A percentile compares a stretch with the other conserved stretches of the same genome.
These are phyloP conservation scores for Sciurus vulgaris DNA, from an alignment of 2,797 vertebrate species.

Conservation along the genomic window DNA sequence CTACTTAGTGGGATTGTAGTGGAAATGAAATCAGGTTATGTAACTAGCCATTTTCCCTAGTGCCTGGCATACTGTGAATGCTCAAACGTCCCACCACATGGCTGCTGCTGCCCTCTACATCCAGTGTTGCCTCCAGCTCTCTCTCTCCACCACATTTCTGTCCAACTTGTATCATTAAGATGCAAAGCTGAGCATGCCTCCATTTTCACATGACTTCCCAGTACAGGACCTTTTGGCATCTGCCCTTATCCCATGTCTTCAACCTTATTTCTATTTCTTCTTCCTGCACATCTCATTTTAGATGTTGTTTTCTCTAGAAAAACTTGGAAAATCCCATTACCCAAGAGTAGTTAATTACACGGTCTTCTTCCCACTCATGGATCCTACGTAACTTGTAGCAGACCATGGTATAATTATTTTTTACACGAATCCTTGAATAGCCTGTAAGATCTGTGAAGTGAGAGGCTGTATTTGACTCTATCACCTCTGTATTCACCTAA, in stretches of 20 bases:
- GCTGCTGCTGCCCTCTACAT: accelerated
- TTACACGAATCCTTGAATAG: background rate
- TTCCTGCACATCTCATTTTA: background rate
- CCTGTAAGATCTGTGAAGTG: background rate
- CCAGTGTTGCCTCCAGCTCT: too few relatives aligned
- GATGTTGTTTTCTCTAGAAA: background rate
- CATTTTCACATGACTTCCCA: background rate
- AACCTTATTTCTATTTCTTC: background rate
- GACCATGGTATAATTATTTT: background rate
- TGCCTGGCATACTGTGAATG: background rate
- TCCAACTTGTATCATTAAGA: background rate
- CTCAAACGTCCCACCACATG: background rate
- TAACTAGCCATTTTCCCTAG: background rate
- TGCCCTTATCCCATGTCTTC: background rate
- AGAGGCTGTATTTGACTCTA: background rate
- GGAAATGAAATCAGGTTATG: background rate
- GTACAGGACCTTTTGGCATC: background rate
- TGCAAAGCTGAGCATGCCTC: background rate
- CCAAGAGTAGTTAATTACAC: background rate
- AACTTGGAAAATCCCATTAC: background rate
- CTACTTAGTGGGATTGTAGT: background rate
- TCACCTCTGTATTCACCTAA: background rate
- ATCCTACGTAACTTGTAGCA: background rate
- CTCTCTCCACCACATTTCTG: background rate
- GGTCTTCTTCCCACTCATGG: background rate